phyloP scores from a whole-genome alignment of 2,113 vertebrate species.

The Podilymbus podiceps region DNA sequence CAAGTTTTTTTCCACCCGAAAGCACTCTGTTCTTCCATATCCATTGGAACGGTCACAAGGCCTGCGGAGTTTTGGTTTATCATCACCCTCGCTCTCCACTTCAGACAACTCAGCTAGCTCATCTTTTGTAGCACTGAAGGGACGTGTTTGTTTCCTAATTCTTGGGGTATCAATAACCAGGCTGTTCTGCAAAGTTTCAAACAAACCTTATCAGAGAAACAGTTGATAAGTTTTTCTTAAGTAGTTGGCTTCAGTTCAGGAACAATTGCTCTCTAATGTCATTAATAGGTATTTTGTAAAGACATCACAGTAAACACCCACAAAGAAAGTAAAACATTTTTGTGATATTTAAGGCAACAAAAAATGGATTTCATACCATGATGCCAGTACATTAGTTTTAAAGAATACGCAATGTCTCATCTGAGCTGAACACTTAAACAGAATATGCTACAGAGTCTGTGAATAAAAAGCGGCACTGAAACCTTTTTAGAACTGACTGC shows the following conservation, averaged over 20 bases:
- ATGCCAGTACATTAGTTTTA: background rate
- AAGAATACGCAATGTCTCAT: background rate
- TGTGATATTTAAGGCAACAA: background rate
- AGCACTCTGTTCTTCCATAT: constrained; percentile 96
- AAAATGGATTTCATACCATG: background rate
- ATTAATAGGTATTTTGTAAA: background rate
- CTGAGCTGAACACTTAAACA: background rate
- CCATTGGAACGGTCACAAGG: constrained; percentile 89
- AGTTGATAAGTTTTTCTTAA: background rate
- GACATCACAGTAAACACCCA: background rate
- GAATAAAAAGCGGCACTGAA: background rate
- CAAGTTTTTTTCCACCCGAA: constrained; percentile 96
- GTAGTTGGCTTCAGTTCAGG: background rate
- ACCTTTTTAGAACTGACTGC: background rate
- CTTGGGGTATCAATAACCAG: constrained; percentile 97
- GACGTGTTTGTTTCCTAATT: constrained; percentile 94
- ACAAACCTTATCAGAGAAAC: background rate
- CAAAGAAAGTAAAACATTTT: background rate
- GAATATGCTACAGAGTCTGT: fast-evolving
- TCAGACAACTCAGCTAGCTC: constrained; percentile 95
- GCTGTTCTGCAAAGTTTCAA: constrained; percentile 87
- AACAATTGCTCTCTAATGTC: background rate
- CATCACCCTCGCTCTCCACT: constrained; percentile 90
- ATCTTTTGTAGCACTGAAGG: constrained; percentile 95
- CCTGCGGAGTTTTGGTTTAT: constrained; percentile 91